These are phyloP conservation scores for Yoshiicerus persimilis DNA, from an alignment of 1,140 invertebrate species.

Conservation along the genomic window DNA sequence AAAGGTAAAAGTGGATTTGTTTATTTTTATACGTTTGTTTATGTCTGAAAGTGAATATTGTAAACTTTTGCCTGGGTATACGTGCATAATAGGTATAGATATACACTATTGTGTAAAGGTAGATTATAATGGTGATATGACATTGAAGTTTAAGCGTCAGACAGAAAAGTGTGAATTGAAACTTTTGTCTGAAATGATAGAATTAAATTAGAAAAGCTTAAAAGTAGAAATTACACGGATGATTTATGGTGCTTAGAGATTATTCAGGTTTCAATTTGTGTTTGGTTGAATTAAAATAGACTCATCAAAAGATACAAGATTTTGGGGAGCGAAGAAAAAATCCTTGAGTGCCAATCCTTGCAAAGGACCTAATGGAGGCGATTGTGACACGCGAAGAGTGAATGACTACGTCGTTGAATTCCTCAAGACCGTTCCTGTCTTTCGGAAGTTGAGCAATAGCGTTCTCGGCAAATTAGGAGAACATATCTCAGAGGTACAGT, in stretches of 20 bases:
- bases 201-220: background rate
- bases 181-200: background rate
- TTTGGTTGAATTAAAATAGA: background rate
- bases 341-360: background rate
- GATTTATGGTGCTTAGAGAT: background rate
- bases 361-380: background rate
- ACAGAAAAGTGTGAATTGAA: background rate
- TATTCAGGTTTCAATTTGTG: background rate
- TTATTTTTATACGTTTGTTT: too few species aligned
- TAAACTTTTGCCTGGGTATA: too few species aligned
- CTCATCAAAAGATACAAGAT: background rate
- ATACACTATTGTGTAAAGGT: too few species aligned
- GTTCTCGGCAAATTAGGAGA: slow-evolving; percentile 95
- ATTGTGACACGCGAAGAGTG: background rate
- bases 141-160: too few species aligned
- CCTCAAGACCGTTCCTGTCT: slow-evolving; percentile 97
- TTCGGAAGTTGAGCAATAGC: slow-evolving; percentile 94
- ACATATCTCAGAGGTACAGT: slow-evolving; percentile 90
- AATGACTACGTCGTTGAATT: slow-evolving; percentile 93
- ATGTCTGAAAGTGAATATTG: too few species aligned
- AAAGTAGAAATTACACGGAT: background rate
- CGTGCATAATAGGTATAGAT: too few species aligned
- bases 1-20: too few species aligned
- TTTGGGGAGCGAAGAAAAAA: background rate
- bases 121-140: background rate